A percentile compares a stretch with the other conserved stretches of the same genome.
These are phyloP conservation scores for Phaenicophaeus curvirostris DNA, from an alignment of 2,797 vertebrate species.

Conservation along the genomic window DNA sequence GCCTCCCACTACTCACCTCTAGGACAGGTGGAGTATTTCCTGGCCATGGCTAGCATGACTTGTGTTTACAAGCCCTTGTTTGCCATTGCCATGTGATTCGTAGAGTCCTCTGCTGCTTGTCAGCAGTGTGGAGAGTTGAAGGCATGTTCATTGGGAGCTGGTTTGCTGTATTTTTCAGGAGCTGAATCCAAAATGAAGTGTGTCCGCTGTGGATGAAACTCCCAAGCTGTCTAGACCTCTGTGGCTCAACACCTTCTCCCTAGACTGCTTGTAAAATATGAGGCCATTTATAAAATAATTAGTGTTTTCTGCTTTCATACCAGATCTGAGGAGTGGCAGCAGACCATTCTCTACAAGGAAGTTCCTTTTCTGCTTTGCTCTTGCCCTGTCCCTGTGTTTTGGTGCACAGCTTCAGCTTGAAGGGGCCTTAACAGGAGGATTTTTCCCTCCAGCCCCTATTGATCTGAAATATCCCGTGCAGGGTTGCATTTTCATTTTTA, in stretches of 20 bases:
- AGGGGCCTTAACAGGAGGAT: background rate
- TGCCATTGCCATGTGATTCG: background rate
- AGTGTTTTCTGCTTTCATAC: background rate
- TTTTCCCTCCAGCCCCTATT: background rate
- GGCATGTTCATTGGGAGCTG: background rate
- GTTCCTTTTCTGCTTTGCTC: background rate
- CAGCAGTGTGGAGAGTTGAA: background rate
- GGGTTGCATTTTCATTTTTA: background rate
- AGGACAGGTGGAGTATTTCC: accelerated
- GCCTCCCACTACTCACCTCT: background rate
- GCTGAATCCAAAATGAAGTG: background rate
- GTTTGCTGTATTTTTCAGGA: background rate
- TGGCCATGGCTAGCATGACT: background rate
- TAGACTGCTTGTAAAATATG: constrained; percentile 1
- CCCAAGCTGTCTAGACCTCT: background rate
- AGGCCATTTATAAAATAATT: background rate
- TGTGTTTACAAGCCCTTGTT: background rate
- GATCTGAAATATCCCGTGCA: background rate
- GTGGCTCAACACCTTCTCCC: background rate
- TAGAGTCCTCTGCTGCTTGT: background rate
- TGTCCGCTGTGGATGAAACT: background rate
- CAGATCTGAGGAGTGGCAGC: background rate
- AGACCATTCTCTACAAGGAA: background rate
- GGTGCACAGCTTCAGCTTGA: background rate
- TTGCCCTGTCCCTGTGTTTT: background rate